phyloP scores from a whole-genome alignment of 2,888 invertebrate genomes.

The Phymatocera aterrima region DNA sequence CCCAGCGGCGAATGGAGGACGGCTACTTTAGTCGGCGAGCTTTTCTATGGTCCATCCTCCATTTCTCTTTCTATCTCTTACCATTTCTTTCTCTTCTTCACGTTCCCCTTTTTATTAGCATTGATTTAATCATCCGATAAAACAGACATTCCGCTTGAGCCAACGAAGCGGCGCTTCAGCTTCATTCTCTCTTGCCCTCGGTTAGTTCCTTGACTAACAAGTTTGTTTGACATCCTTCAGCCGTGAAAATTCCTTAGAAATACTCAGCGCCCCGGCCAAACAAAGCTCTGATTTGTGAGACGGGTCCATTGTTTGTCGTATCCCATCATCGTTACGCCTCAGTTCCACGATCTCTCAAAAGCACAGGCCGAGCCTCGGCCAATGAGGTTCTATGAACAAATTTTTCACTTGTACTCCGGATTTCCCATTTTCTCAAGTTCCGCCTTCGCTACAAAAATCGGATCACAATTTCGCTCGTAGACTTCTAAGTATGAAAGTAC shows the following conservation, averaged over 20 bases:
- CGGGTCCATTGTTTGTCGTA: constrained; percentile 27
- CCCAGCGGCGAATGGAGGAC: background rate
- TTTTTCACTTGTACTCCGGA: too few relatives aligned
- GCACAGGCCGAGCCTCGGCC: background rate
- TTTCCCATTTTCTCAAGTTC: too few relatives aligned
- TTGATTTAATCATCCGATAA: constrained; percentile 39
- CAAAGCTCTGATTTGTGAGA: constrained; percentile 21
- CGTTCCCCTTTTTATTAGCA: constrained; percentile 26
- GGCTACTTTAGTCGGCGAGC: background rate
- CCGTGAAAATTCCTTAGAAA: constrained; percentile 18
- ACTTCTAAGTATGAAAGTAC: too few relatives aligned
- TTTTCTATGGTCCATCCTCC: background rate
- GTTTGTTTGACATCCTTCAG: constrained; percentile 29
- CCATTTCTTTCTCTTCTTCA: background rate
- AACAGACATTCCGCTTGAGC: background rate
- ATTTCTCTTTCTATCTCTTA: background rate
- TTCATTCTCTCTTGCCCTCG: background rate
- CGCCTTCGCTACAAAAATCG: too few relatives aligned
- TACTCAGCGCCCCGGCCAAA: background rate
- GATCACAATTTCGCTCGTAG: too few relatives aligned
- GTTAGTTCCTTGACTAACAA: constrained; percentile 18
- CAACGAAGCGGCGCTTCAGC: background rate
- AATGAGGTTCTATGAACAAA: background rate
- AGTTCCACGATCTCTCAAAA: background rate
- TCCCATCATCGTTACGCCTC: background rate